Conservation (phyloP, 2,113 vertebrate species). For the Petroica traversi region DNA sequence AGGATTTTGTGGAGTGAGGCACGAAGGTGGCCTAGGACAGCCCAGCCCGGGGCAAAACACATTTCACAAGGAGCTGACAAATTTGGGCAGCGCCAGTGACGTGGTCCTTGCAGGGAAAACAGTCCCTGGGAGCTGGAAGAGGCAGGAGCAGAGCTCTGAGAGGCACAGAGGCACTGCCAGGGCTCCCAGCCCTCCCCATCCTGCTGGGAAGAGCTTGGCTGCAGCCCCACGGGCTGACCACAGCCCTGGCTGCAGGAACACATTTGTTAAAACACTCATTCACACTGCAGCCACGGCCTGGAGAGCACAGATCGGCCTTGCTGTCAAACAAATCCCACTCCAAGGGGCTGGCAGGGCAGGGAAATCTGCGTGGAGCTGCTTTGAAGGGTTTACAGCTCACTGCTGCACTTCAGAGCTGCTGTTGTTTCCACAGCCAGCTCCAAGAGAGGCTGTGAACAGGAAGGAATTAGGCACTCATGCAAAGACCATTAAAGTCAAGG, state of each 20-base stretch:
- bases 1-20: background rate
- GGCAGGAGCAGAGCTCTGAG: background rate
- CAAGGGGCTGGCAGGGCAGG: background rate
- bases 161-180: background rate
- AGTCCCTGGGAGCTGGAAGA: background rate
- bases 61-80: background rate
- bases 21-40: background rate
- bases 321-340: slow-evolving; percentile 8
- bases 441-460: slow-evolving; percentile 19
- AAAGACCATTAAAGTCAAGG: slow-evolving; percentile 24
- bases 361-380: background rate
- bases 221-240: background rate
- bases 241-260: background rate
- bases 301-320: background rate
- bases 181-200: background rate
- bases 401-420: background rate
- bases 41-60: background rate
- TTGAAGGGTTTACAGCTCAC: background rate
- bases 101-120: background rate
- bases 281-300: background rate
- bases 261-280: background rate
- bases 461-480: slow-evolving; percentile 36
- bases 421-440: background rate
- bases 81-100: background rate
- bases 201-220: slow-evolving; percentile 34